Evolutionary conservation across 2,113 vertebrate species (phyloP).

Genomic region (Anseranas semipalmata): DNA sequence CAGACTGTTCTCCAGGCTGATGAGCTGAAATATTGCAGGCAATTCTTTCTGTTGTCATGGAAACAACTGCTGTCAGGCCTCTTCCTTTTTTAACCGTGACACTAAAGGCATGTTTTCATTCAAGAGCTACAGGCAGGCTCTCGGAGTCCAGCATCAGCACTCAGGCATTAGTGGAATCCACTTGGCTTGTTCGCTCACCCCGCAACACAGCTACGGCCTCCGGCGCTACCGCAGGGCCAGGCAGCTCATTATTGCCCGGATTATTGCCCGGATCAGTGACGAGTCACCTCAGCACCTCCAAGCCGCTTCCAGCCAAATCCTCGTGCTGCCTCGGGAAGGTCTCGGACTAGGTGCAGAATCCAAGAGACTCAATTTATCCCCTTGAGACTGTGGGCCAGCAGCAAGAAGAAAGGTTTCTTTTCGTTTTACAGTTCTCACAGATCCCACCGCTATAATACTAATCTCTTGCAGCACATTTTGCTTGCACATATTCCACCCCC

Average conservation of each 20-base stretch:
- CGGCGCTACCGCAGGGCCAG: background rate
- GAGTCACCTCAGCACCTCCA: rapidly evolving
- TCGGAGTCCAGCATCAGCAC: background rate
- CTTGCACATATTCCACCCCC: background rate
- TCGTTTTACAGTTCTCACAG: background rate
- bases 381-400: background rate
- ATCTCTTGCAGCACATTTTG: background rate
- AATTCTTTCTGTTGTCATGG: slow-evolving; percentile 75
- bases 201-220: background rate
- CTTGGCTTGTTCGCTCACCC: background rate
- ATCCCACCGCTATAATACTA: background rate
- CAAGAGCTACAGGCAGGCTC: background rate
- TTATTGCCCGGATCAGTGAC: rapidly evolving
- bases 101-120: slow-evolving; percentile 44
- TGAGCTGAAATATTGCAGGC: slow-evolving; percentile 64
- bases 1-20: slow-evolving; percentile 55
- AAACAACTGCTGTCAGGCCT: slow-evolving; percentile 61
- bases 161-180: background rate
- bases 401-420: background rate
- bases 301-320: background rate
- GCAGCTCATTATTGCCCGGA: background rate
- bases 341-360: background rate
- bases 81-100: slow-evolving; percentile 37
- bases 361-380: background rate
- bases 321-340: rapidly evolving